Evolutionary conservation across 1,140 invertebrate genomes (phyloP).

Genomic region (Palaemon carinicauda): DNA sequence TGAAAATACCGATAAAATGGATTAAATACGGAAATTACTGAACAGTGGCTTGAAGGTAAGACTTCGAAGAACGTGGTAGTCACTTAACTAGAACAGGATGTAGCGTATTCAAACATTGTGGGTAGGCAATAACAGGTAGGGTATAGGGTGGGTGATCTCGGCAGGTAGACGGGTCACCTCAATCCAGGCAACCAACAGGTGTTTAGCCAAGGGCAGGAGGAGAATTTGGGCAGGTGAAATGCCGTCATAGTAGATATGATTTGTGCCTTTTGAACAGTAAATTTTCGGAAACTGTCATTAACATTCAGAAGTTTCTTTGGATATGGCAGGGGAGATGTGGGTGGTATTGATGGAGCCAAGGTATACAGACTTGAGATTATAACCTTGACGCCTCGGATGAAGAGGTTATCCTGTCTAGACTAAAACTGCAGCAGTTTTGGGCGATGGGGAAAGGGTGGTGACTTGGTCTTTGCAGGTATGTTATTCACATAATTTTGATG

Average conservation of each 20-base stretch:
- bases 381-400: too few species aligned
- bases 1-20: constrained; percentile 38
- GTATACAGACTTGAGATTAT: too few species aligned
- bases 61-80: neutral
- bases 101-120: neutral
- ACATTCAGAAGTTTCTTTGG: too few species aligned
- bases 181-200: constrained; percentile 30
- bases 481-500: neutral
- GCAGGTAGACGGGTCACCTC: neutral
- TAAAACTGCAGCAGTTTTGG: neutral
- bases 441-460: neutral
- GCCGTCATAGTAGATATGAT: neutral
- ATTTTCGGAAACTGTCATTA: too few species aligned
- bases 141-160: constrained; percentile 7
- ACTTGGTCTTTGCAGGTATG: too few species aligned
- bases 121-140: neutral
- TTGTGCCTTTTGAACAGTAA: too few species aligned
- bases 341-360: too few species aligned
- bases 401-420: neutral
- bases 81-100: neutral
- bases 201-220: constrained; percentile 14
- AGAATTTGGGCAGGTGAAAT: constrained; percentile 30
- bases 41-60: constrained; percentile 41
- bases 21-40: constrained; percentile 35
- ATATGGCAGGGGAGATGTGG: too few species aligned